Percentiles rank a stretch among this genome's conserved stretches.
Conservation (phyloP, 2,113 vertebrate genomes). For the Hippocampus mohnikei region DNA sequence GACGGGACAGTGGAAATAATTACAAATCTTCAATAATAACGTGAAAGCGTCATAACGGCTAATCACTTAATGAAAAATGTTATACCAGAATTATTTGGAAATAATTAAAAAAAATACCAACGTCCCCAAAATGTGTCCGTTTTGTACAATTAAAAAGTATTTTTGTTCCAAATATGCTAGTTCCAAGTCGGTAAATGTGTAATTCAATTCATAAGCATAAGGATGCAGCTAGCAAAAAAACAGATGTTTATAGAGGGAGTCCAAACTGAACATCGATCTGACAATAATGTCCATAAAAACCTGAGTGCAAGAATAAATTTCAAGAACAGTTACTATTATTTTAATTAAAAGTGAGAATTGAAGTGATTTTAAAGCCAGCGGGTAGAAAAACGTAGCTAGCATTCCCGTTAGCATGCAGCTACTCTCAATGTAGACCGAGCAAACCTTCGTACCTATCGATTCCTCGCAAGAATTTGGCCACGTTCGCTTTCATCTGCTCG, state of each 20-base stretch:
- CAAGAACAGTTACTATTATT: not conserved
- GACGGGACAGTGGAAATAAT: not conserved
- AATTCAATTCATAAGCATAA: not conserved
- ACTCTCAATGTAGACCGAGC: not conserved
- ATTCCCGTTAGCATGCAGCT: constrained; percentile 23
- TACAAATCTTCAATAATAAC: not conserved
- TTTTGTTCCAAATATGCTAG: not conserved
- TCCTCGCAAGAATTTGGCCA: constrained; percentile 84
- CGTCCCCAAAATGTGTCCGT: too few relatives aligned
- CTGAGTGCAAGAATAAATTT: not conserved
- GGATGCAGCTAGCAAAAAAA: not conserved
- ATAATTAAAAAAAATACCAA: too few relatives aligned
- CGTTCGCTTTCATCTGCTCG: constrained; percentile 90
- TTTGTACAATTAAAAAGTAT: not conserved
- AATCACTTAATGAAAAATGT: not conserved
- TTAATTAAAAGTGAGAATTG: not conserved
- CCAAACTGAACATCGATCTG: not conserved
- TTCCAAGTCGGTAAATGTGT: not conserved
- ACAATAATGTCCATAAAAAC: not conserved
- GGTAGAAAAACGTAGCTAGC: constrained; percentile 14
- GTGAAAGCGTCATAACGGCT: not conserved
- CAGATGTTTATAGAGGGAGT: not conserved
- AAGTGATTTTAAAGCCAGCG: not conserved
- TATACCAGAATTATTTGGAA: too few relatives aligned
- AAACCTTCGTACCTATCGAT: constrained; percentile 80